phyloP scores from a whole-genome alignment of 2,797 vertebrate genomes.

The Sebastes variabilis region DNA sequence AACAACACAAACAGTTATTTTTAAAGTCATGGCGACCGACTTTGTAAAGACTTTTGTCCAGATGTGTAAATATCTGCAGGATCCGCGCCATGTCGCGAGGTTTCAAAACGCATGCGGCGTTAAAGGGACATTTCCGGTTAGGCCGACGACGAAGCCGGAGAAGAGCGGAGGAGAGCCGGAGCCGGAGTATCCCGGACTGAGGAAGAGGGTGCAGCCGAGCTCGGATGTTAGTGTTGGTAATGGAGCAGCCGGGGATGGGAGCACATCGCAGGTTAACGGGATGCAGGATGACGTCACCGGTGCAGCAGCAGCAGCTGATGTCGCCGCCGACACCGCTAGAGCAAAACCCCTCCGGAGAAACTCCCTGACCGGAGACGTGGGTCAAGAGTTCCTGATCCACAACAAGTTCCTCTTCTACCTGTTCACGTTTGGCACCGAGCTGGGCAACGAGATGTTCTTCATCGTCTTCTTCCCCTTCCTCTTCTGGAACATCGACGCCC shows the following conservation, averaged over 20 bases:
- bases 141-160: background rate
- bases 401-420: constrained; percentile 93
- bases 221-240: constrained; percentile 27
- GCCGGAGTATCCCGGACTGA: constrained; percentile 41
- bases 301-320: background rate
- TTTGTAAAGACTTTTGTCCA: constrained; percentile 61
- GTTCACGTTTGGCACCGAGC: constrained; percentile 94
- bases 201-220: constrained; percentile 42
- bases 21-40: constrained; percentile 69
- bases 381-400: constrained; percentile 89
- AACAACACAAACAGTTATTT: background rate
- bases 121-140: constrained; percentile 78
- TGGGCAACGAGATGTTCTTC: constrained; percentile 99
- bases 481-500: constrained; percentile 95
- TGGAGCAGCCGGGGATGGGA: constrained; percentile 45
- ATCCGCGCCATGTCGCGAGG: constrained; percentile 89
- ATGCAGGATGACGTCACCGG: constrained; percentile 17
- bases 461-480: constrained; percentile 97
- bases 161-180: background rate
- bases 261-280: constrained; percentile 41
- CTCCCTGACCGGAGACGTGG: constrained; percentile 91
- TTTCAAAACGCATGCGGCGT: constrained; percentile 94
- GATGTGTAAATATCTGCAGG: constrained; percentile 84
- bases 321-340: constrained; percentile 23
- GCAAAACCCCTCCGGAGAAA: constrained; percentile 88